A percentile compares a stretch with the other conserved stretches of the same genome.
Conservation (phyloP, 2,113 vertebrate species). For the Cynopterus brachyotis region DNA sequence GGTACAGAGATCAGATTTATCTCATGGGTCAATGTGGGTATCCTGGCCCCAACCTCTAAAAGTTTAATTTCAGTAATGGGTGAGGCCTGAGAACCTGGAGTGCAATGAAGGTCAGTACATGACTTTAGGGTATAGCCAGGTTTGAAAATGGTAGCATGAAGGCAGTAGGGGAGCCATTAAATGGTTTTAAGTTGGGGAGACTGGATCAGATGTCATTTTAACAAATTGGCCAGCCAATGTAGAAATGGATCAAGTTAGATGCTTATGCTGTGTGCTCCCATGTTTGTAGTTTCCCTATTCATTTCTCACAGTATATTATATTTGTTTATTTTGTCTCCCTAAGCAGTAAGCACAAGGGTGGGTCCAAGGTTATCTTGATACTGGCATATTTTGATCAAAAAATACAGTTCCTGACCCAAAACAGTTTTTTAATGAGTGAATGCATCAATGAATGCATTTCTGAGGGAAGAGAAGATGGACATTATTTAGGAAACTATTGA, state of each 20-base stretch:
- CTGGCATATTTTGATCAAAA: not conserved
- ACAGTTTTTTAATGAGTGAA: slow-evolving; percentile 12
- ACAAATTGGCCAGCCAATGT: not conserved
- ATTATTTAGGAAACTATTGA: slow-evolving; percentile 8
- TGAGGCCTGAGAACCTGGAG: not conserved
- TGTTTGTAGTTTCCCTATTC: not conserved
- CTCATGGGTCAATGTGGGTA: not conserved
- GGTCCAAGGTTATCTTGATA: not conserved
- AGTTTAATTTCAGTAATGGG: not conserved
- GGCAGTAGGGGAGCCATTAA: not conserved
- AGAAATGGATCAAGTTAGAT: slow-evolving; percentile 5
- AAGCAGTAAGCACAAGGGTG: not conserved
- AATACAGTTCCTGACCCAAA: not conserved
- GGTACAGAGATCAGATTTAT: not conserved
- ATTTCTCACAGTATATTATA: not conserved
- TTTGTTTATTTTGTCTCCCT: slow-evolving; percentile 48
- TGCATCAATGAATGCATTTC: not conserved
- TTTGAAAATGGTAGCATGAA: slow-evolving; percentile 14
- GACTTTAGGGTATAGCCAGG: not conserved
- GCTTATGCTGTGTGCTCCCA: not conserved
- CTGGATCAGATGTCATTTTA: not conserved
- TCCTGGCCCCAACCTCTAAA: not conserved
- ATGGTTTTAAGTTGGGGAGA: not conserved
- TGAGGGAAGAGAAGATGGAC: not conserved
- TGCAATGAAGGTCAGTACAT: not conserved